Evolutionary conservation across 2,797 vertebrate species (phyloP), one percentile per base, ranked within the genome.

Genomic region (Cynodonichthys magdalenae): DNA sequence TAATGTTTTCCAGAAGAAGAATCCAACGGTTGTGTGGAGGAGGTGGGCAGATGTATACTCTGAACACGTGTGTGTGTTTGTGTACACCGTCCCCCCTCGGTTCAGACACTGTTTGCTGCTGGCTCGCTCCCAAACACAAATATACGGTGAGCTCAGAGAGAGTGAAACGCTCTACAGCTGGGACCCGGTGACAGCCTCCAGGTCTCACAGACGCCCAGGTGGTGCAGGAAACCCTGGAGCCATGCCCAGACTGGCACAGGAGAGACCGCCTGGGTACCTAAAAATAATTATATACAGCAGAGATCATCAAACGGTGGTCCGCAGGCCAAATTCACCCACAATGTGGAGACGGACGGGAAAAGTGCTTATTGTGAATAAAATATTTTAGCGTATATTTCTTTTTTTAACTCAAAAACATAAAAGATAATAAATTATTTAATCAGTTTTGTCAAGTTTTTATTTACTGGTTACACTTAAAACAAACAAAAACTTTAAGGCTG

Each of bases 161-260:
- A 69, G 71, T 65, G 29, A 66, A 85, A 54, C 29, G 83, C 83
- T 83, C 74, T 87, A 88, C 90, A 89, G 90, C 91, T 91, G 90
- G 88, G 90, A 81, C 81, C 84, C 80, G 71, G 75, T 80, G 88
- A 90, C 89, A 89, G 87, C 73, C 90, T 76, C 84, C 59, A 74
- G 76, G 89, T 86, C 86, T 87, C 89, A 66, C 89, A 88, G 85
- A 90, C 87, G 84, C 83, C 91, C 88, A 92, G 91, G 90, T 90
- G 91, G 90, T 66, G 81, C 80, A 87, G 87, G 86, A 90, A 92
- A 83, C 79, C 89, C 90, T 94, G 92, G 89, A 93, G 89, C 85
- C 44, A 58, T 48, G 91, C 91, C 91, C 87, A 75, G 83, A 81
- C 80, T 77, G 83, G 87, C 78, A 86, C 15, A 29, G 78, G 67